Evolutionary conservation across 2,888 invertebrate genomes (phyloP).

Genomic region (Drosophila anceps): DNA sequence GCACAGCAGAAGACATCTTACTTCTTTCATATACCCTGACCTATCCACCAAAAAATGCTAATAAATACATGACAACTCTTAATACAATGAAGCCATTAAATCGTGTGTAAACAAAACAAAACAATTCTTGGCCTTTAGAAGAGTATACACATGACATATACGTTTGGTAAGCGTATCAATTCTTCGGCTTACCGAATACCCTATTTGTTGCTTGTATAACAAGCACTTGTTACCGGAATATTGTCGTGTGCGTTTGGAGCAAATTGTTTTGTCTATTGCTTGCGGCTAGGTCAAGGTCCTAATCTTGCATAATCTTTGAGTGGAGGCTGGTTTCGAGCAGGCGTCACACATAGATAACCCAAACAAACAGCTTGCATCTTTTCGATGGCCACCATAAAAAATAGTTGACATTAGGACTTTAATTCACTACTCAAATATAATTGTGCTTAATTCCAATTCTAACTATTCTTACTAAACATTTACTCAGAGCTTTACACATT

Average conservation of each 20-base stretch:
- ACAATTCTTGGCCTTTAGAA: background rate
- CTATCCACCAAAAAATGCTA: background rate
- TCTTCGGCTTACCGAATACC: background rate
- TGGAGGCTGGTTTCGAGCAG: conserved; percentile 11
- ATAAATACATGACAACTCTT: background rate
- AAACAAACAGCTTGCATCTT: background rate
- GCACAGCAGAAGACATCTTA: background rate
- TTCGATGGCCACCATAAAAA: background rate
- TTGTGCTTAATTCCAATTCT: background rate
- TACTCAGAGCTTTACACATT: background rate
- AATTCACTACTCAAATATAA: background rate
- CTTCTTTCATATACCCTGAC: background rate
- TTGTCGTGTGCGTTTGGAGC: conserved; percentile 40
- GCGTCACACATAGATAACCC: conserved; percentile 5
- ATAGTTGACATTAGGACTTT: background rate
- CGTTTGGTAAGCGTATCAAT: background rate
- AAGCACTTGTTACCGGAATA: conserved; percentile 55
- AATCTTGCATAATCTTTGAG: conserved; percentile 39
- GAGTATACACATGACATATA: background rate
- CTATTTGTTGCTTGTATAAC: background rate
- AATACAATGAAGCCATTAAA: background rate
- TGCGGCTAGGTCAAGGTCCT: conserved; percentile 41
- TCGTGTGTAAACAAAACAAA: background rate
- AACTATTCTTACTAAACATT: background rate
- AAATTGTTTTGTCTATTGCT: conserved; percentile 23